phyloP scores from a whole-genome alignment of 2,113 vertebrate genomes.

The Arvicanthis niloticus region DNA sequence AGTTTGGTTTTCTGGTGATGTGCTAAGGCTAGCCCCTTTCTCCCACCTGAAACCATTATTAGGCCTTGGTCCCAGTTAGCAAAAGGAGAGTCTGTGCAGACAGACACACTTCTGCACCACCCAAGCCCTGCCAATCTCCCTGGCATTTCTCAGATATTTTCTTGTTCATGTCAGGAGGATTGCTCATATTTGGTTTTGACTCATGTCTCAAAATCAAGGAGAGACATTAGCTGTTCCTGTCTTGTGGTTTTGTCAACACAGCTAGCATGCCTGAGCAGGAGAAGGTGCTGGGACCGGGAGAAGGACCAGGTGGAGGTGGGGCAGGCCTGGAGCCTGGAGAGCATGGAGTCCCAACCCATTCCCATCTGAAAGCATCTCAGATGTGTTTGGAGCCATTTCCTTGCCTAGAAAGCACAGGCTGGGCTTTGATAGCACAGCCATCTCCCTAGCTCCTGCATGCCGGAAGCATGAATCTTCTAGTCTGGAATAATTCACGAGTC shows the following conservation, averaged over 20 bases:
- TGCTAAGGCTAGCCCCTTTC: fast-evolving
- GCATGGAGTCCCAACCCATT: too few relatives aligned
- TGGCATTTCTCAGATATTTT: not conserved
- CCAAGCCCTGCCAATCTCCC: not conserved
- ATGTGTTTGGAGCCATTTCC: not conserved
- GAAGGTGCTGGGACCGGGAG: not conserved
- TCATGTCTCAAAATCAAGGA: not conserved
- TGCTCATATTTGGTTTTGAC: not conserved
- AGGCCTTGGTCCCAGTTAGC: not conserved
- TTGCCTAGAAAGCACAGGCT: not conserved
- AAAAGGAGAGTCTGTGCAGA: not conserved
- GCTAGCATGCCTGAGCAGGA: fast-evolving
- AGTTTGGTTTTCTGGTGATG: too few relatives aligned
- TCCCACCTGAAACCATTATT: fast-evolving
- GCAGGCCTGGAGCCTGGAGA: too few relatives aligned
- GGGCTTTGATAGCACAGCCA: not conserved
- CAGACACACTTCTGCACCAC: not conserved
- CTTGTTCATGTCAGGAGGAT: not conserved
- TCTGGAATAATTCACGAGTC: not conserved
- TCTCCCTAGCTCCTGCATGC: fast-evolving
- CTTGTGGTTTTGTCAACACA: not conserved
- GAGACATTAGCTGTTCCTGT: not conserved
- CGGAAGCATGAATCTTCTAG: not conserved
- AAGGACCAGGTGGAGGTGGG: fast-evolving
- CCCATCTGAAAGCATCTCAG: fast-evolving